Conservation (phyloP, 1,140 invertebrate genomes). For the Bombyx mori region DNA sequence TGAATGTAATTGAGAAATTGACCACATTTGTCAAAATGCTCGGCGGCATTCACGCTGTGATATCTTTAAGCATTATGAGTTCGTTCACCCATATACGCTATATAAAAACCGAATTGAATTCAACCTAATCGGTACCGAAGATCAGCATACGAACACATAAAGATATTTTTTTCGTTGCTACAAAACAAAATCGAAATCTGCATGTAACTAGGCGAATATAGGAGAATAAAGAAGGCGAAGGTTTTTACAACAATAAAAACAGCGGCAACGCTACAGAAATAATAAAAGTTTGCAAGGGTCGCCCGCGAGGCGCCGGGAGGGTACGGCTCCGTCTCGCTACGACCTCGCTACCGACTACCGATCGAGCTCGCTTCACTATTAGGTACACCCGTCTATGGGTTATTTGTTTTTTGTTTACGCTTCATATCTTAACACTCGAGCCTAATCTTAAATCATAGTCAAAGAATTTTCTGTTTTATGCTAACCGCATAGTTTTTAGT, state of each 20-base stretch:
- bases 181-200: constrained; percentile 1
- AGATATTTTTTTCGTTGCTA: neutral
- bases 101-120: too few species aligned
- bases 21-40: too few species aligned
- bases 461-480: too few species aligned
- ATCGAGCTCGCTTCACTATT: constrained; percentile 42
- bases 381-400: constrained; percentile 31
- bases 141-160: too few species aligned
- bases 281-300: constrained; percentile 49
- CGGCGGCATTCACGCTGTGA: too few species aligned
- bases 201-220: constrained; percentile 17
- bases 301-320: constrained; percentile 37
- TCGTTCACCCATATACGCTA: too few species aligned
- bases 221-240: constrained; percentile 23
- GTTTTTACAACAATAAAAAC: constrained; percentile 44
- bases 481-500: too few species aligned
- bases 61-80: too few species aligned
- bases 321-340: constrained; percentile 15
- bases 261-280: constrained; percentile 40
- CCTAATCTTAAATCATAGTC: too few species aligned
- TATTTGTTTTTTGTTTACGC: constrained; percentile 19
- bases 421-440: too few species aligned
- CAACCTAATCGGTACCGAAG: too few species aligned
- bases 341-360: constrained; percentile 23
- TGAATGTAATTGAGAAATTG: too few species aligned